Percentiles rank a stretch among this genome's conserved stretches.
phyloP scores from a whole-genome alignment of 2,888 invertebrate genomes.

The Xestia sexstrigata region DNA sequence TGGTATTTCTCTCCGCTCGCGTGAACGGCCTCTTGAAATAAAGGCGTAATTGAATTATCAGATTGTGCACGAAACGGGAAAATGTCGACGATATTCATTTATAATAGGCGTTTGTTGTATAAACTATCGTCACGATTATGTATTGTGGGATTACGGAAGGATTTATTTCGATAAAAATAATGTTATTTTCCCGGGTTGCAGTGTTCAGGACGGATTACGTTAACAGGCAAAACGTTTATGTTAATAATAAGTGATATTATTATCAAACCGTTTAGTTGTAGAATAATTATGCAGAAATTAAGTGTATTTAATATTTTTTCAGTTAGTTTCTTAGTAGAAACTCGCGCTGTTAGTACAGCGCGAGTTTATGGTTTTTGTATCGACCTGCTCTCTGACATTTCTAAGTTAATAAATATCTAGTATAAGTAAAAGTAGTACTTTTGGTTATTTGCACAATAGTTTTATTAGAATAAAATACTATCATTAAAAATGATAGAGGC shows the following conservation, averaged over 20 bases:
- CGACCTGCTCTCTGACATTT: not conserved
- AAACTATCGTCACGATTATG: slow-evolving; percentile 63
- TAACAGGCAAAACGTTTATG: slow-evolving; percentile 7
- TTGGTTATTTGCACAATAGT: not conserved
- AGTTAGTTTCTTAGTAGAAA: not conserved
- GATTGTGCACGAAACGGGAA: slow-evolving; percentile 66
- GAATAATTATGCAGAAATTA: not conserved
- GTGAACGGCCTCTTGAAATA: slow-evolving; percentile 63
- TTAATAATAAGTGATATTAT: not conserved
- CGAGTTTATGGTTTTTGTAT: not conserved
- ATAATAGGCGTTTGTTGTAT: slow-evolving; percentile 62
- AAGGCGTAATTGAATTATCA: slow-evolving; percentile 71
- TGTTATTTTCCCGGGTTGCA: slow-evolving; percentile 26
- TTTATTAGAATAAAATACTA: not conserved
- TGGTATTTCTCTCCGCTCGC: slow-evolving; percentile 56
- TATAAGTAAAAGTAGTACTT: not conserved
- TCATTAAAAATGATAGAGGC: slow-evolving; percentile 8
- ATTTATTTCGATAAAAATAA: slow-evolving; percentile 50
- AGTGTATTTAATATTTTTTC: not conserved
- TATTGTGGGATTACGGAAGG: slow-evolving; percentile 46
- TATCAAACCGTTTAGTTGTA: not conserved
- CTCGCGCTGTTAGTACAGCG: no score
- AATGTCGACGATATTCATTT: slow-evolving; percentile 61
- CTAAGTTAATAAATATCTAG: not conserved
- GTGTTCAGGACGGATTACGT: slow-evolving; percentile 25